A percentile compares a stretch with the other conserved stretches of the same genome.
These are phyloP conservation scores for Ophion ellenae DNA, from an alignment of 2,888 invertebrate genomes.

Conservation along the genomic window DNA sequence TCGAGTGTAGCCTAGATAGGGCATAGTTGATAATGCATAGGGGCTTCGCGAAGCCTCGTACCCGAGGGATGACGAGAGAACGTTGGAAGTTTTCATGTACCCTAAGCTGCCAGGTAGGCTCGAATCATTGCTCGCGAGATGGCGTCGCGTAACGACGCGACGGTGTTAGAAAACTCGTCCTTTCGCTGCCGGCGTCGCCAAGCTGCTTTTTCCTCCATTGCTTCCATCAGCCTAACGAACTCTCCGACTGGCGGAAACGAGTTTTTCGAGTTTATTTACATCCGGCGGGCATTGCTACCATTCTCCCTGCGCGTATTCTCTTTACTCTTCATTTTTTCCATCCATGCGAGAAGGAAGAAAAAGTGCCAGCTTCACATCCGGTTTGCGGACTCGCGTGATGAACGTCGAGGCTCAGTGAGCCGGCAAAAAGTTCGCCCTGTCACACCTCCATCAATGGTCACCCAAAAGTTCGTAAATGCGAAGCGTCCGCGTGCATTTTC, in stretches of 20 bases:
- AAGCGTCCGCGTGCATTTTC: neutral
- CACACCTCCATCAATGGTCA: slow-evolving; percentile 41
- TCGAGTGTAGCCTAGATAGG: no score
- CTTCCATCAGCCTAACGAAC: slow-evolving; percentile 54
- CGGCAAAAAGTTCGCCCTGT: slow-evolving; percentile 57
- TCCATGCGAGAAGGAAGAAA: no score
- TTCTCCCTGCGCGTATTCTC: slow-evolving; percentile 38
- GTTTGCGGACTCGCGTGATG: neutral
- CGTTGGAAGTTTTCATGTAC: no score
- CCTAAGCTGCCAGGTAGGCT: no score
- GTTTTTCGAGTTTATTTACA: slow-evolving; percentile 56
- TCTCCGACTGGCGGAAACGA: slow-evolving; percentile 49
- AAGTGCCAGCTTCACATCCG: no score
- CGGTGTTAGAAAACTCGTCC: slow-evolving; percentile 43
- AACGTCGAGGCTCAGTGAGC: slow-evolving; percentile 30
- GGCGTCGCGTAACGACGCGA: slow-evolving; percentile 6
- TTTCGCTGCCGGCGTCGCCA: slow-evolving; percentile 54
- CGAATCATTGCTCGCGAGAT: no score
- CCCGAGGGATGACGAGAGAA: no score
- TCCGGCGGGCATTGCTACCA: slow-evolving; percentile 46
- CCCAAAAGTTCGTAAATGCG: slow-evolving; percentile 12
- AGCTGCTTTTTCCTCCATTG: slow-evolving; percentile 15
- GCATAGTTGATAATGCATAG: no score
- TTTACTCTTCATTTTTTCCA: slow-evolving; percentile 33
- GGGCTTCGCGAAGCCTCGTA: no score